Conservation (phyloP, 2,797 vertebrate species). For the Xiphorhynchus erythropygius region DNA sequence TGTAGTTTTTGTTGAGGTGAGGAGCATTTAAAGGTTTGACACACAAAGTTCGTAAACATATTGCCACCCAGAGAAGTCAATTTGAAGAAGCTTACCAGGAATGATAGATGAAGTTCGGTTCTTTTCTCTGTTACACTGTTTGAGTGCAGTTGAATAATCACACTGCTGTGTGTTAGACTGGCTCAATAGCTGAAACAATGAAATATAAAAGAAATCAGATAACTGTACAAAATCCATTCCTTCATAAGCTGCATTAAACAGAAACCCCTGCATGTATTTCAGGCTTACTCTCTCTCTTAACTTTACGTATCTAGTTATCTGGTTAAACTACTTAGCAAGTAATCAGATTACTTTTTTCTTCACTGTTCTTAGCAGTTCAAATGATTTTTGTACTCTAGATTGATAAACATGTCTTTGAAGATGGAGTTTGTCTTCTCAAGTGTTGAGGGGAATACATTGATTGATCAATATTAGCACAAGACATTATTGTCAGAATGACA, state of each 20-base stretch:
- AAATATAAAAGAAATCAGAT: neutral
- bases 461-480: neutral
- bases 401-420: neutral
- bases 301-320: neutral
- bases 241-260: neutral
- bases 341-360: neutral
- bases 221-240: neutral
- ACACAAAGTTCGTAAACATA: neutral
- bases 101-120: conserved; percentile 87
- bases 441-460: neutral
- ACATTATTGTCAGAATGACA: neutral
- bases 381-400: neutral
- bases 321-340: neutral
- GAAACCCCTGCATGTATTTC: neutral
- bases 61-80: neutral
- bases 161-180: conserved; percentile 81
- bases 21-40: neutral
- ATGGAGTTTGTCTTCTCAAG: neutral
- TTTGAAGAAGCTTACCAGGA: conserved; percentile 81
- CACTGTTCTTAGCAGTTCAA: neutral
- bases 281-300: neutral
- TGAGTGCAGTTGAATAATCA: conserved; percentile 86
- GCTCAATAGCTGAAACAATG: conserved; percentile 83
- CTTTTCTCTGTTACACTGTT: conserved; percentile 86
- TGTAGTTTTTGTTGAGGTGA: neutral